These are phyloP conservation scores for Acropora tenuis DNA, from an alignment of 64 coral and sea anemone genomes.

Conservation along the genomic window DNA sequence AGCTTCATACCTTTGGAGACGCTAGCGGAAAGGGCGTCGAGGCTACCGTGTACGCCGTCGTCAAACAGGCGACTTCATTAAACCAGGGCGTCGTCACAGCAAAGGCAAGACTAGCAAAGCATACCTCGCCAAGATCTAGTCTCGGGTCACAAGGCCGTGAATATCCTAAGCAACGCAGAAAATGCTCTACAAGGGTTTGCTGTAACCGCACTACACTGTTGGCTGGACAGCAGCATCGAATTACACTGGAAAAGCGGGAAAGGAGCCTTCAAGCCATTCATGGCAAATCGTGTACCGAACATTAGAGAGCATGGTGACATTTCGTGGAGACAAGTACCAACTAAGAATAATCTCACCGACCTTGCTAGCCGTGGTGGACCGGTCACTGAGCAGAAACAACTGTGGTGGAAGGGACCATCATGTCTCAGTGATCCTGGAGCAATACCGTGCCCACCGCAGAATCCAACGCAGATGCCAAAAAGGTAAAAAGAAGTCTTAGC, in stretches of 20 bases:
- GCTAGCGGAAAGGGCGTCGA: background rate
- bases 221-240: slow-evolving; percentile 56
- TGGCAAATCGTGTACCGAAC: slow-evolving; percentile 32
- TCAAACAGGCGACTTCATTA: slow-evolving; percentile 31
- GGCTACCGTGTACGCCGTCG: background rate
- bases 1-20: background rate
- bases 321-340: slow-evolving; percentile 39
- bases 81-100: slow-evolving; percentile 22
- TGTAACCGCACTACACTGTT: background rate
- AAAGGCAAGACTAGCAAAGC: slow-evolving; percentile 27
- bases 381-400: background rate
- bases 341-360: slow-evolving; percentile 40
- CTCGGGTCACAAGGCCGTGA: slow-evolving; percentile 2
- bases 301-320: slow-evolving; percentile 30
- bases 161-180: background rate
- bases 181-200: slow-evolving; percentile 5
- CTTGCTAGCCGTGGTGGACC: slow-evolving; percentile 34
- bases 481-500: background rate
- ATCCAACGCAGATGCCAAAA: slow-evolving; percentile 41
- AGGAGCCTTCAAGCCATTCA: slow-evolving; percentile 25
- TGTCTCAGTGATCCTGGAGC: background rate
- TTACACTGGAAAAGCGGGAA: slow-evolving; percentile 55
- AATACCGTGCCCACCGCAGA: background rate
- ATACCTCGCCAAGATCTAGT: slow-evolving; percentile 7
- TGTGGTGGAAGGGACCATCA: background rate